Evolutionary conservation across 2,797 vertebrate genomes (phyloP), one percentile per base, ranked within the genome.

Genomic region (Bufotes viridis): DNA sequence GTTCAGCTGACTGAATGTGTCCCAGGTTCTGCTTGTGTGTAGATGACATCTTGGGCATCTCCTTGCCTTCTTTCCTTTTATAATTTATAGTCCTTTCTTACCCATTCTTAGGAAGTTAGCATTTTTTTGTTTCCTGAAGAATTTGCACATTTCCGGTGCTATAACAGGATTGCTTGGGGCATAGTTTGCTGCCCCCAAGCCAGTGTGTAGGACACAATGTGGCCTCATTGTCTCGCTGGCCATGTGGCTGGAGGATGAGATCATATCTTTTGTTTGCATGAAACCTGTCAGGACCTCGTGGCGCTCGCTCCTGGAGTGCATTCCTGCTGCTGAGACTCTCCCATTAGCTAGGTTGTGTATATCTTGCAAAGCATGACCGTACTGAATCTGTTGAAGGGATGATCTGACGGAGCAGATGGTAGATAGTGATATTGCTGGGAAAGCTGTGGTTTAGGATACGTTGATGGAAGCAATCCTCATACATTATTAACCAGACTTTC

Each of bases 351-450:
- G 42, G 74, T 53, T 24, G 20, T 20, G 4, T 51, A 1, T 5
- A 76, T 76, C 42, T 76, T n/a, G 11, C 22, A 76, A 53, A 76
- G 49, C 74, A 8, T 76, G 72, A 75, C 72, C 22, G 4, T 22
- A 22, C 42, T n/a, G 49, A 53, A 76, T 76, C 74, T 53, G 18
- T n/a, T 76, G 74, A 53, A 51, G 53, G 20, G 49, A 13, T 14
- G 74, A 76, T n/a, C 42, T 53, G 42, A 51, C 74, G 5, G 18
- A 69, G 34, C 70, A 74, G 70, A 49, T 74, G 42, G 74, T 13
- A 53, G 74, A 76, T 51, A 22, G 74, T 76, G 74, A 53, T 51
- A 49, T 74, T 74, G 72, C 72, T 72, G 13, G 18, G 22, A 74
- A 49, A 74, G 34, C 18, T 13, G 22, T n/a, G 22, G 26, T 18